These are phyloP conservation scores for Medauroidea extradentata DNA, from an alignment of 1,140 invertebrate species.

Conservation along the genomic window DNA sequence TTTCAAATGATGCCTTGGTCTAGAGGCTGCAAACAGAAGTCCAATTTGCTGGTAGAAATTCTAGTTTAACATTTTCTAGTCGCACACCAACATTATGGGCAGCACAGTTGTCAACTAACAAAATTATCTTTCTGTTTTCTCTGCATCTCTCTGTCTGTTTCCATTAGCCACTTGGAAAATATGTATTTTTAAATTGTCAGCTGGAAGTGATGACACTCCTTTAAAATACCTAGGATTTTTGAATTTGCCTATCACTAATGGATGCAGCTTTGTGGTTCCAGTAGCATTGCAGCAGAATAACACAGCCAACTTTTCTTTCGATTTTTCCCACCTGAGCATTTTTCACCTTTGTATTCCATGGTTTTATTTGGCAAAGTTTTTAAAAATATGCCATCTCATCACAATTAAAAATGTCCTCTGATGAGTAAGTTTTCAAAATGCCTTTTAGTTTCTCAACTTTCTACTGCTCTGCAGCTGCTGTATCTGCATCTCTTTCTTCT, in stretches of 20 bases:
- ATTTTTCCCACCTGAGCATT: slow-evolving; percentile 31
- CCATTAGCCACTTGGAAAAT: no score
- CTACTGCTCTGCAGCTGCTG: neutral
- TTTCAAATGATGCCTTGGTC: no score
- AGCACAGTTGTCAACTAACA: no score
- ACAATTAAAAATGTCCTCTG: slow-evolving; percentile 34
- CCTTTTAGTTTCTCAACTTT: neutral
- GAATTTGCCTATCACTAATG: slow-evolving; percentile 36
- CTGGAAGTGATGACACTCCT: neutral
- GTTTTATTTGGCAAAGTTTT: slow-evolving; percentile 28
- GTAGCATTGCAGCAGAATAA: slow-evolving; percentile 21
- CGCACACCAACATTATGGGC: no score
- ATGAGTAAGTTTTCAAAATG: neutral
- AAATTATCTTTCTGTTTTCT: no score
- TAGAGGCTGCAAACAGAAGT: no score
- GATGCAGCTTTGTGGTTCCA: slow-evolving; percentile 34
- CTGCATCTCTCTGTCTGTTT: no score
- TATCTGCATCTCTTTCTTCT: slow-evolving; percentile 6
- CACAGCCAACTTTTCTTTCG: slow-evolving; percentile 35
- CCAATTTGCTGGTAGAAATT: no score
- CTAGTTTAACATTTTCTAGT: no score
- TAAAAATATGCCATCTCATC: slow-evolving; percentile 39
- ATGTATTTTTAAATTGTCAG: no score
- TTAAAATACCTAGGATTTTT: slow-evolving; percentile 37
- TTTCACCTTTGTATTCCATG: slow-evolving; percentile 27